Base-by-base conservation (phyloP, 1,140 invertebrate species). In the Tyrophagus putrescentiae region DNA sequence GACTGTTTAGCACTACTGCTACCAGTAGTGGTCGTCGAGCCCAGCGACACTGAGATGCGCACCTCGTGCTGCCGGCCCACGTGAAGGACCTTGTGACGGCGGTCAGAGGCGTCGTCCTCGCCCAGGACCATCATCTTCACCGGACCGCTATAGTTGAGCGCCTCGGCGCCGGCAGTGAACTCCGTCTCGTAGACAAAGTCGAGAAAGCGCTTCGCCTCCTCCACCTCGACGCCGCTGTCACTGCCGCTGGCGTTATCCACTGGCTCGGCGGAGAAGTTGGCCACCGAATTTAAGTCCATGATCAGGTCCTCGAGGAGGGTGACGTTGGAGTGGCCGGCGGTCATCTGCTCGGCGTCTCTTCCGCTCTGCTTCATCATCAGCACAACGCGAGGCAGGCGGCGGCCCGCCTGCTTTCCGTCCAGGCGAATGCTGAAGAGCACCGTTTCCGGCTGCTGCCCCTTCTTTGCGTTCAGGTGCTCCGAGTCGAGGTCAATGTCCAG, bases 161-260 rank as follows among this genome's bases (percentile, higher is more conserved):
- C n/a, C n/a, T n/a, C n/a, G n/a, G n/a, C n/a, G n/a, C n/a, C n/a
- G n/a, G n/a, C n/a, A n/a, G n/a, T n/a, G 31, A 48, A 48, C 18
- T 48, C 45, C 13, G 7, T 48, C 31, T 48, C 45, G 18, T 48
- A 48, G 7, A 48, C 45, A 48, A 48, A 48, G 18, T 48, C 45
- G 45, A 48, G 18, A 48, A 48, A 48, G 7, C 45, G 45, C 31
- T 48, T 48, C 45, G 45, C 7, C 18, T 48, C 7, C 18, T 48
- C 45, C 45, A 48, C 18, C 18, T 48, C 7, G 7, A 48, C 7
- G 31, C 31, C 7, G 45, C 36, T n/a, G n/a, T n/a, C n/a, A n/a
- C n/a, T n/a, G n/a, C n/a, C n/a, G n/a, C n/a, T n/a, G n/a, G n/a
- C n/a, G n/a, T n/a, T n/a, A n/a, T n/a, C 36, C 36, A 25, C 18